Evolutionary conservation across 2,888 invertebrate species (phyloP).

Genomic region (Eristalis tenax): DNA sequence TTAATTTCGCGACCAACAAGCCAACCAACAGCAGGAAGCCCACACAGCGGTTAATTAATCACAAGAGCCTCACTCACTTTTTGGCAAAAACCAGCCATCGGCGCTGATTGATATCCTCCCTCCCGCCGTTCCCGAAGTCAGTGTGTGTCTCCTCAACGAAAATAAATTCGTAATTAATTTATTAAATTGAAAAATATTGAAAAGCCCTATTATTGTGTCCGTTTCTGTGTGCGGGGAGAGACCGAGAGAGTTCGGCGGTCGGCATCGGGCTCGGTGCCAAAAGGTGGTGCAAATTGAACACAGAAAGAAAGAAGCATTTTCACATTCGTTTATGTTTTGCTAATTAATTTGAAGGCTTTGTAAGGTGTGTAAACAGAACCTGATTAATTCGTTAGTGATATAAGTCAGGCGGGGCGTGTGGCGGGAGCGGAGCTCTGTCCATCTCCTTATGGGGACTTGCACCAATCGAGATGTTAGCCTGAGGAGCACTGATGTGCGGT

Average conservation of each 20-base stretch:
- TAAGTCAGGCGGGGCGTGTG: neutral
- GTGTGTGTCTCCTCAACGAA: neutral
- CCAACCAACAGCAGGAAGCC: neutral
- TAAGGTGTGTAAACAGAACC: conserved; percentile 47
- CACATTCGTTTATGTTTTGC: conserved; percentile 15
- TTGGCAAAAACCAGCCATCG: neutral
- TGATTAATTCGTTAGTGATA: conserved; percentile 57
- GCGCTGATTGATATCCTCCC: conserved; percentile 21
- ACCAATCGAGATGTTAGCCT: neutral
- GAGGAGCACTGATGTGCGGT: too few relatives aligned
- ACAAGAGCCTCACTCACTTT: neutral
- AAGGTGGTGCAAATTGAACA: neutral
- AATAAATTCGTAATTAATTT: conserved; percentile 47
- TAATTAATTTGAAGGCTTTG: conserved; percentile 44
- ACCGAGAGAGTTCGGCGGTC: neutral
- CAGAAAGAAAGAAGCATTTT: neutral
- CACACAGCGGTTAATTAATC: conserved; percentile 24
- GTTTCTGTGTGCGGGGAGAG: neutral
- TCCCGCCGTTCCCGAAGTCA: neutral
- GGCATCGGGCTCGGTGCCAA: conserved; percentile 46
- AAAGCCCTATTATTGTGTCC: conserved; percentile 20
- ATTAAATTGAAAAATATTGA: conserved; percentile 41
- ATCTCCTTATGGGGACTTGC: neutral
- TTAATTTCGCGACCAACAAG: neutral
- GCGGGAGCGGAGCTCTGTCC: neutral